Percentiles rank a stretch among this genome's conserved stretches.
Evolutionary conservation across 2,888 invertebrate species (phyloP).

Genomic region (Drosophila picticornis): DNA sequence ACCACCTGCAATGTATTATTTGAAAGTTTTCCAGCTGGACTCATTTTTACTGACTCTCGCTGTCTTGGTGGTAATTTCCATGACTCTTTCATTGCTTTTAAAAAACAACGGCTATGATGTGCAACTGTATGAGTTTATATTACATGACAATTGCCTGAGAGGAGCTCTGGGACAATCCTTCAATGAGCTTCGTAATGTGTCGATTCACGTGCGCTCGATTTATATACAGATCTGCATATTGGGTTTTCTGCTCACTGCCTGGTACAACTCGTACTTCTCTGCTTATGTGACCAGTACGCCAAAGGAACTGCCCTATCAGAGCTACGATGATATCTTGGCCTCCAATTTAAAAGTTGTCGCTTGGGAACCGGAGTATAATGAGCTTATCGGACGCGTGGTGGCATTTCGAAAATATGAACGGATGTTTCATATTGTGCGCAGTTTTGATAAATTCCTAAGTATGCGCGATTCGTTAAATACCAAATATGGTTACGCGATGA

Average conservation of each 20-base stretch:
- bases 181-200: slow-evolving; percentile 62
- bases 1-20: slow-evolving; percentile 70
- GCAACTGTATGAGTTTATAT: slow-evolving; percentile 57
- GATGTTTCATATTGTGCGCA: slow-evolving; percentile 65
- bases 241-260: slow-evolving; percentile 79
- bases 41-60: slow-evolving; percentile 65
- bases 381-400: slow-evolving; percentile 37
- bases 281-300: slow-evolving; percentile 80
- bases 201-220: slow-evolving; percentile 66
- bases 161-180: slow-evolving; percentile 81
- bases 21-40: slow-evolving; percentile 68
- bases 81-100: slow-evolving; percentile 63
- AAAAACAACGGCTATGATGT: slow-evolving; percentile 56
- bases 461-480: slow-evolving; percentile 72
- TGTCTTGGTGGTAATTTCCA: slow-evolving; percentile 61
- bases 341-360: slow-evolving; percentile 66
- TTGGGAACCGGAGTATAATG: slow-evolving; percentile 66
- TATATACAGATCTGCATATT: slow-evolving; percentile 79
- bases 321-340: slow-evolving; percentile 72
- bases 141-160: slow-evolving; percentile 79
- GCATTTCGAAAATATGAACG: slow-evolving; percentile 62
- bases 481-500: slow-evolving; percentile 70
- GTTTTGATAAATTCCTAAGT: slow-evolving; percentile 57
- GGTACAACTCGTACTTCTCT: slow-evolving; percentile 81
- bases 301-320: slow-evolving; percentile 57